Base-by-base conservation (phyloP, 30 jellyfish, hydroid and myxozoan species). In the Aurelia aurita region DNA sequence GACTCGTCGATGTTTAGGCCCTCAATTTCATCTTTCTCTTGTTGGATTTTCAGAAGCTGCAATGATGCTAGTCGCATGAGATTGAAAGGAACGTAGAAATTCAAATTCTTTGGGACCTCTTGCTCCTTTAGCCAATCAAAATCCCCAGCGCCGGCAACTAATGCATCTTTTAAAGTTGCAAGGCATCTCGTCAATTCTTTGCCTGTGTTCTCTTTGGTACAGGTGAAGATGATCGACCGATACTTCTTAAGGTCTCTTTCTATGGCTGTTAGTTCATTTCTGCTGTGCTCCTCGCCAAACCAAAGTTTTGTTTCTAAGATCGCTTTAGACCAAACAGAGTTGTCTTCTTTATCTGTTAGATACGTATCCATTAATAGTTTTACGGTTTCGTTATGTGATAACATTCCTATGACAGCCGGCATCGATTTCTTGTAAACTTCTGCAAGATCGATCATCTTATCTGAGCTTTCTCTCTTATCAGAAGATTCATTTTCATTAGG, bases 381-480 rank as follows among this genome's bases (percentile, higher is more conserved):
- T 21, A 70, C 31, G 5, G 87, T 83, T 16, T 72, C 87, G 67
- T 83, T 83, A 31, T 31, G 44, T 3, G 93, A 62, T 43, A 49
- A 16, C 87, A 83, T 83, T 14, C 93, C 93, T 86, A 83, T 83
- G 4, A 83, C 93, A 15, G 93, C 86, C 16, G 93, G 93, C 86
- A 83, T 83, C 16, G 93, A 83, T 55, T 75, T 35, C 72, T 83
- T 66, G 54, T 69, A 83, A 2, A 83, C 6, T 13, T 80, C 74
- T 10, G 54, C 64, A 27, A 80, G 45, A 10, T 59, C 72, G 12
- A 2, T 64, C 67, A 14, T 16, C 31, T 55, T 55, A 22, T 55
- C 67, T 55, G 67, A 22, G 25, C 29, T 55, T 39, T 39, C 51
- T 9, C 9, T 39, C 25, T 55, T 55, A 27, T 55, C 67, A 55